Conservation (phyloP, 64 coral and sea anemone genomes). For the Dendronephthya gigantea region DNA sequence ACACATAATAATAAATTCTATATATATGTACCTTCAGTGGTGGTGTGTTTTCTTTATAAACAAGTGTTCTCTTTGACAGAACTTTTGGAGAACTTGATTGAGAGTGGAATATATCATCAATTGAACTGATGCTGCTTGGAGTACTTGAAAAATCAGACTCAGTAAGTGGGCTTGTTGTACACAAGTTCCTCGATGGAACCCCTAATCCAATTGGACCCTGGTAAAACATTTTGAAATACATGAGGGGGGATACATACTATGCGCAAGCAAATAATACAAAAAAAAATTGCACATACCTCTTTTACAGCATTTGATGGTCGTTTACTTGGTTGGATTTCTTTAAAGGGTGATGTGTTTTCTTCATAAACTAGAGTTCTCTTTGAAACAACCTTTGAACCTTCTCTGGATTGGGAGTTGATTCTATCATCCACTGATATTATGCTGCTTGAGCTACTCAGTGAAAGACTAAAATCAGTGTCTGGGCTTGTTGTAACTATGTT, state of each 20-base stretch:
- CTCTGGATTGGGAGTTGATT: background rate
- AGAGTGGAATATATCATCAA: too few relatives aligned
- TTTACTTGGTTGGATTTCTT: background rate
- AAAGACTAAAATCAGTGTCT: background rate
- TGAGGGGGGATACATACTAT: too few relatives aligned
- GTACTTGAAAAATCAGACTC: too few relatives aligned
- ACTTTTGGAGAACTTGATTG: too few relatives aligned
- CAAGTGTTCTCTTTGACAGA: background rate
- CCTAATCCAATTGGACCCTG: too few relatives aligned
- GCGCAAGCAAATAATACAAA: too few relatives aligned
- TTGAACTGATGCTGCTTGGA: too few relatives aligned
- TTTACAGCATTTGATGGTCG: background rate
- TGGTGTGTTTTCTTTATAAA: background rate
- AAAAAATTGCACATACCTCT: background rate
- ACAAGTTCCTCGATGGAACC: too few relatives aligned
- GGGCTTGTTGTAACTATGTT: background rate
- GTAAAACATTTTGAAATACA: too few relatives aligned
- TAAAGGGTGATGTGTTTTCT: background rate
- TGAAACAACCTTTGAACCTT: background rate
- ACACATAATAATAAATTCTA: background rate
- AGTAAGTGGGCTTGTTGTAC: too few relatives aligned
- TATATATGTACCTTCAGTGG: background rate
- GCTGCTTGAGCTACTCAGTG: background rate
- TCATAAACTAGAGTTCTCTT: background rate
- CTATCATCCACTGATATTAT: background rate